A percentile compares a stretch with the other conserved stretches of the same genome.
Evolutionary conservation across 53 echinoderm and acorn worm species (phyloP).

Genomic region (Apostichopus leukothele): DNA sequence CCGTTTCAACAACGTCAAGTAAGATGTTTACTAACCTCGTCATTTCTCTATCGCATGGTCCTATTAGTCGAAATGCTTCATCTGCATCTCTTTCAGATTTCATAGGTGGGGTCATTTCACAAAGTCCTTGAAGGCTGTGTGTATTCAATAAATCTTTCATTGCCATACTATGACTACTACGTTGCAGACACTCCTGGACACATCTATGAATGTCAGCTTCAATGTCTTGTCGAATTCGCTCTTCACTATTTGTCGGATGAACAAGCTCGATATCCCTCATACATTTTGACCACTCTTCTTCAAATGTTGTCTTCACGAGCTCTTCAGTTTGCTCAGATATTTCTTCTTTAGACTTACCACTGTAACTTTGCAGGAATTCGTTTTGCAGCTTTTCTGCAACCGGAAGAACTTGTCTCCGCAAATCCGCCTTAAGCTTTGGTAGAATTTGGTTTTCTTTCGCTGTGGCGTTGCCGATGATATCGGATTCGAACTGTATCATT

Average conservation of each 20-base stretch:
- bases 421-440: conserved; percentile 10
- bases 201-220: not conserved
- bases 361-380: not conserved
- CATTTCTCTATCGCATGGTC: not conserved
- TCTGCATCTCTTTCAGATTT: not conserved
- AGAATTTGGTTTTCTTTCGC: not conserved
- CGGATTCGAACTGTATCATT: not conserved
- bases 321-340: not conserved
- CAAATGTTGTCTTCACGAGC: not conserved
- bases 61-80: not conserved
- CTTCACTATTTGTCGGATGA: not conserved
- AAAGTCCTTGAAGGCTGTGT: not conserved
- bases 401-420: not conserved
- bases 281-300: conserved; percentile 18
- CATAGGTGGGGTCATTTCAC: not conserved
- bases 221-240: not conserved
- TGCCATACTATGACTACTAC: not conserved
- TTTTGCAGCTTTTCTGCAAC: conserved; percentile 1
- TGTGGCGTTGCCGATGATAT: not conserved
- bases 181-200: not conserved
- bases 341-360: not conserved
- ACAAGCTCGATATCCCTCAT: not conserved
- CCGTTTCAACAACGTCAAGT: not conserved
- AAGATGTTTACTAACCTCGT: not conserved
- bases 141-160: not conserved